phyloP scores from a whole-genome alignment of 92 coral and sea anemone species.

The Pocillopora meandrina region DNA sequence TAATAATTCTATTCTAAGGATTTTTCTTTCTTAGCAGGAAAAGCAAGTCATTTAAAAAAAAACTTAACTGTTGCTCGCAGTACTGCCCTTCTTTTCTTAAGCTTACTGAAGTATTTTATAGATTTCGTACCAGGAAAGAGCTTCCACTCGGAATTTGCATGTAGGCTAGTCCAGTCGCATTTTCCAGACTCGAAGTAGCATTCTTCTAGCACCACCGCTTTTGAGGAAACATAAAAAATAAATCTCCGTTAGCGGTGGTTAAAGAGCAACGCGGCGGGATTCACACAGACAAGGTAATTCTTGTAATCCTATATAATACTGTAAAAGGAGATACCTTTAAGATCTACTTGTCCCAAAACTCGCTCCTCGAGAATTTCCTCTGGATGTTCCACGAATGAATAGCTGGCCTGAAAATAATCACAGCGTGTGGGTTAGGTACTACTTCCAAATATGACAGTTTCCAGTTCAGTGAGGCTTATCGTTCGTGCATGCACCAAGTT shows the following conservation, averaged over 20 bases:
- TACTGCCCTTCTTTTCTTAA: no score
- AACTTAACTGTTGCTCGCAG: no score
- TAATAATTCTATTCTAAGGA: no score
- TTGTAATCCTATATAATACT: background rate
- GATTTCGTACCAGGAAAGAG: background rate
- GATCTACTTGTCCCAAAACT: background rate
- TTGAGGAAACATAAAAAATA: background rate
- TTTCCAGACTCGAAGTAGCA: conserved; percentile 13
- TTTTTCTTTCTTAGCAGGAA: no score
- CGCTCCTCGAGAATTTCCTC: background rate
- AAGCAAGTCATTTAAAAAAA: no score
- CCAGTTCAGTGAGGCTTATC: no score
- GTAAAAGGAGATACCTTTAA: conserved; percentile 13
- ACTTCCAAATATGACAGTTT: no score
- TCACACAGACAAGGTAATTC: background rate
- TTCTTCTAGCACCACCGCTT: conserved; percentile 14
- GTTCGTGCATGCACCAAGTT: no score
- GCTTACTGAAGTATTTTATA: conserved; percentile 6
- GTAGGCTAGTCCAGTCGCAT: conserved; percentile 23
- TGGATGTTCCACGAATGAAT: conserved; percentile 9
- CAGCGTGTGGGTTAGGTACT: no score
- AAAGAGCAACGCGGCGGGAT: background rate
- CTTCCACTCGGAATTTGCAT: conserved; percentile 10
- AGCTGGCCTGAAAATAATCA: background rate
- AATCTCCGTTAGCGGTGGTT: background rate